A percentile compares a stretch with the other conserved stretches of the same genome.
Evolutionary conservation across 2,797 vertebrate species (phyloP).

Genomic region (Varecia variegata): DNA sequence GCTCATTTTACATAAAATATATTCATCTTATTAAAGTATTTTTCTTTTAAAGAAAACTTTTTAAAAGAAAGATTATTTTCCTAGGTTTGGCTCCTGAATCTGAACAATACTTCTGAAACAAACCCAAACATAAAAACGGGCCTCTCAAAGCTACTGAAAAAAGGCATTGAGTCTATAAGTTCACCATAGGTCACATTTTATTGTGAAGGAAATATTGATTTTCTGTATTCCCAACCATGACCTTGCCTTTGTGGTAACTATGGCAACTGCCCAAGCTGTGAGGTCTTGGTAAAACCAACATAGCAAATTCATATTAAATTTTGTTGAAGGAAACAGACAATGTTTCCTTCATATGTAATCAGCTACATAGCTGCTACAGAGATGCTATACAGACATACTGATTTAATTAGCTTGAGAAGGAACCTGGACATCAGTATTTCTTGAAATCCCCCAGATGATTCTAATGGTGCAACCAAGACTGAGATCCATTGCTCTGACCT

Average conservation of each 20-base stretch:
- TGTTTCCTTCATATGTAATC: conserved; percentile 45
- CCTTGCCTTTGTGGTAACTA: conserved; percentile 73
- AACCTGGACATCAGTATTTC: background rate
- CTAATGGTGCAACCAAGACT: background rate
- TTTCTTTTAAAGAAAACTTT: conserved; percentile 14
- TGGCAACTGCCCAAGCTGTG: conserved; percentile 65
- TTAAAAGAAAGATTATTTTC: conserved; percentile 32
- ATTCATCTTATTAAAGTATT: background rate
- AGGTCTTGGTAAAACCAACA: conserved; percentile 58
- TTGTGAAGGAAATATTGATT: conserved; percentile 68
- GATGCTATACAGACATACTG: background rate
- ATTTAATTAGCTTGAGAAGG: conserved; percentile 19
- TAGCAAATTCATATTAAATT: conserved; percentile 71
- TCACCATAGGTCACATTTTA: conserved; percentile 53
- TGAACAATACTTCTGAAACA: conserved; percentile 18
- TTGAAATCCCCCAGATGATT: background rate
- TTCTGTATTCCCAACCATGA: conserved; percentile 67
- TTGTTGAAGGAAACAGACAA: conserved; percentile 63
- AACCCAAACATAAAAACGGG: conserved; percentile 39
- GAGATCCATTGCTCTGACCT: conserved; percentile 24
- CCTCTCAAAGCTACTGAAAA: conserved; percentile 18
- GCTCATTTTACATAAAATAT: conserved; percentile 10
- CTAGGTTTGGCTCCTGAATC: background rate
- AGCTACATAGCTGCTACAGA: background rate
- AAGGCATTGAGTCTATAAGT: conserved; percentile 19